These are phyloP conservation scores for Lagorchestes hirsutus DNA, from an alignment of 2,797 vertebrate genomes.

Conservation along the genomic window DNA sequence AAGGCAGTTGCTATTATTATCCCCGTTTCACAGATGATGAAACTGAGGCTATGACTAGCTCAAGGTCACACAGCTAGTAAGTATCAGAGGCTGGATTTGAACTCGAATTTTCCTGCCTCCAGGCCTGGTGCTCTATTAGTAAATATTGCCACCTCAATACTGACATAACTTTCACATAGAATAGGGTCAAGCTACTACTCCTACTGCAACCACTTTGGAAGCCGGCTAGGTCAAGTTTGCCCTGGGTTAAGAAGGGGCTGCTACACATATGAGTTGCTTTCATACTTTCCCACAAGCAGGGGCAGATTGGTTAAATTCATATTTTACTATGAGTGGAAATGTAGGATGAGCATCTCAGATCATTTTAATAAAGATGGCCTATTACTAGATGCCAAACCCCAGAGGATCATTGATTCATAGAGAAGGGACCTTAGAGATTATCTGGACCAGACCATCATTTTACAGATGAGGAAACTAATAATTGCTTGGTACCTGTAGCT, in stretches of 20 bases:
- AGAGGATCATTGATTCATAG: not conserved
- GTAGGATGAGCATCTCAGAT: not conserved
- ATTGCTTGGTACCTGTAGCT: not conserved
- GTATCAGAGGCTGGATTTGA: not conserved
- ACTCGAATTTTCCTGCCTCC: not conserved
- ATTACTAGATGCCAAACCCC: not conserved
- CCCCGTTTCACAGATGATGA: not conserved
- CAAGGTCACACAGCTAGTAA: not conserved
- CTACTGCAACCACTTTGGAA: not conserved
- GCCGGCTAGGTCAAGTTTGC: not conserved
- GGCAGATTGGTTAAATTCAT: not conserved
- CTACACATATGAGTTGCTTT: not conserved
- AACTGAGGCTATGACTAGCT: not conserved
- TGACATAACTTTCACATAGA: not conserved
- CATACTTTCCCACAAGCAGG: not conserved
- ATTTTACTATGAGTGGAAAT: not conserved
- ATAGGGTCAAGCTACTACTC: not conserved
- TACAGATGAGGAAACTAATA: not conserved
- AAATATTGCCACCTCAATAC: not conserved
- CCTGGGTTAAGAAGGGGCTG: not conserved
- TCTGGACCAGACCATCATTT: not conserved
- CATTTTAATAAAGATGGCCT: not conserved
- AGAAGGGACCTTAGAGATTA: not conserved
- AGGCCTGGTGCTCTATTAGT: not conserved
- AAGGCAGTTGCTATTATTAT: not conserved